Base-by-base conservation (phyloP, 2,113 vertebrate genomes). In the Odocoileus virginianus region DNA sequence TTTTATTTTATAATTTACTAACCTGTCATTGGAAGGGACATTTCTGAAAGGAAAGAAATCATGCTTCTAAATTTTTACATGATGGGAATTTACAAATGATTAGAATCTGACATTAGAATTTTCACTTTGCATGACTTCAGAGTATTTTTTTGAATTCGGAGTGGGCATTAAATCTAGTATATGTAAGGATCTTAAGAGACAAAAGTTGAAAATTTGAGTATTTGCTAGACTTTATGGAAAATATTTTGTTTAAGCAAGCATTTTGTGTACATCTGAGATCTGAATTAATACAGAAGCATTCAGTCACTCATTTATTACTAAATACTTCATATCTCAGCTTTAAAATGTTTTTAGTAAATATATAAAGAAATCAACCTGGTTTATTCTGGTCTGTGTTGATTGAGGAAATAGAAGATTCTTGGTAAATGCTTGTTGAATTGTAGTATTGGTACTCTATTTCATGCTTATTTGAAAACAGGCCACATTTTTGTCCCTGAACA, bases 291-390 rank as follows among this genome's bases (percentile, higher is more conserved):
- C 25, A 30, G 57, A 95, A 87, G 3, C 61, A 91, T 93, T 91
- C 33, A 87, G 91, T 95, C 58, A 87, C 30, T 87, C 21, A 71
- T 60, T 78, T 43, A 76, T 76, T 76, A 76, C 40, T 57, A 79
- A 93, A 95, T 60, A 60, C 57, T 92, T 87, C 13, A 81, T 28
- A 76, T 97, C 74, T 96, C 89, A 97, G 52, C 96, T 97, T 90
- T 67, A 55, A 89, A 89, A 96, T 93, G n/a, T 97, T 97, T 93
- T 96, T 79, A 87, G 92, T 96, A 95, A 97, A 94, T 94, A 90
- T 16, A 64, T 67, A 30, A 94, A 97, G 84, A 97, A 95, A 84
- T 96, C 83, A 96, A 50, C 45, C 43, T 96, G 27, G 17, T 83
- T 97, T 93, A 85, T 89, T 95, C 79, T 93, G 33, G 19, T 94